These are phyloP conservation scores for Edolisoma coerulescens DNA, from an alignment of 2,113 vertebrate species.

Conservation along the genomic window DNA sequence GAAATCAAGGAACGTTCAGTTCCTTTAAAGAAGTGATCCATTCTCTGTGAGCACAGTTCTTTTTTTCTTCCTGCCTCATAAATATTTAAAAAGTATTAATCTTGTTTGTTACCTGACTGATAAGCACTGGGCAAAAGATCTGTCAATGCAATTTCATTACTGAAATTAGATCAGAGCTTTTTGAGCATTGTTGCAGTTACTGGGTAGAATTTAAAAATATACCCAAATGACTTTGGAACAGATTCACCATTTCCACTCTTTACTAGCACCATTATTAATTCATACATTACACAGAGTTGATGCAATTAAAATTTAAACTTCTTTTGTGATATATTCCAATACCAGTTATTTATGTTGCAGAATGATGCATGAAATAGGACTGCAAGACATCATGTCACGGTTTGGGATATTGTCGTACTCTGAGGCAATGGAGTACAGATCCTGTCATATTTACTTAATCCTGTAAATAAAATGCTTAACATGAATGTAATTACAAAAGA, in stretches of 20 bases:
- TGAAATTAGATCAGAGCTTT: slow-evolving; percentile 9
- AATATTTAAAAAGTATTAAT: slow-evolving; percentile 39
- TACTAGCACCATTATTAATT: not conserved
- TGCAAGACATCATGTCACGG: not conserved
- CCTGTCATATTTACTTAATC: not conserved
- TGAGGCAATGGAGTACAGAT: not conserved
- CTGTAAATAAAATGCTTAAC: not conserved
- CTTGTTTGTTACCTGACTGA: slow-evolving; percentile 38
- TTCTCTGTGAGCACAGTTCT: not conserved
- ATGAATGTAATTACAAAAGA: not conserved
- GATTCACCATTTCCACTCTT: not conserved
- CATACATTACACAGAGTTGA: not conserved
- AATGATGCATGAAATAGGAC: not conserved
- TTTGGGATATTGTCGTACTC: not conserved
- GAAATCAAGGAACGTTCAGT: slow-evolving; percentile 12
- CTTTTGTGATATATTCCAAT: not conserved
- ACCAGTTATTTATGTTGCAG: not conserved
- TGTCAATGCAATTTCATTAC: not conserved
- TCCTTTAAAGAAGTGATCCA: slow-evolving; percentile 2
- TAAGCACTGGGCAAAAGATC: slow-evolving; percentile 15
- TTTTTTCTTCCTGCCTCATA: slow-evolving; percentile 14
- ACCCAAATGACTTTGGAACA: not conserved
- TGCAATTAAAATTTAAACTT: not conserved
- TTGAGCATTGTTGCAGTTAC: not conserved
- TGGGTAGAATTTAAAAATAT: slow-evolving; percentile 7